Evolutionary conservation across 2,888 invertebrate genomes (phyloP), one percentile per base, ranked within the genome.

Genomic region (Drosophila macrospina): DNA sequence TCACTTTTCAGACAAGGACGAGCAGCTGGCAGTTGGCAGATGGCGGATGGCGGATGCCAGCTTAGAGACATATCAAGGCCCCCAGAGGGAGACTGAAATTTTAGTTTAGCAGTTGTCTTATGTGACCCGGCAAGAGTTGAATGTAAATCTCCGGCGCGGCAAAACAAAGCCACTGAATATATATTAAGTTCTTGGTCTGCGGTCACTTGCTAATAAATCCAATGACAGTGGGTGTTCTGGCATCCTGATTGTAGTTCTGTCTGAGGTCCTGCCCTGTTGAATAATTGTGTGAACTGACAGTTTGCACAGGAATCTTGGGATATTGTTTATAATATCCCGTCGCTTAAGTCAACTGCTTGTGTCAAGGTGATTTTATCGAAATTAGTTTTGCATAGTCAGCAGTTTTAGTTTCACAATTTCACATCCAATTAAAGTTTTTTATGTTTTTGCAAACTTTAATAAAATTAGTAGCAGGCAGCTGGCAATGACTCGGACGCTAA

Each of bases 121-220:
- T 63, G 57, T 55, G 51, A 45, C 1, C 5, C 39, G 34, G 32
- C 45, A 34, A 59, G 28, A 54, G 24, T 15, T 24, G 15, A 45
- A 7, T 64, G 73, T 80, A 80, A 83, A 78, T 83, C 75, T 74
- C 39, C 42, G 10, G 10, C 11, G 50, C 42, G 24, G 57, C 66
- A 51, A 28, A n/a, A 47, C 55, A 28, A 61, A 74, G 67, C 70
- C 75, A 71, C 75, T 41, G 76, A 69, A 79, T 68, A 72, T 66
- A 68, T 71, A 74, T 82, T 75, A 66, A 72, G 75, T 74, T 78
- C 69, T 62, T 34, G 67, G 60, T 70, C 50, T 74, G 74, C 61
- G 80, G 83, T 76, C 70, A 71, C 67, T 54, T 76, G 62, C 76
- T 78, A 83, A 86, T 86, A 84, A 80, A 84, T 86, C 68, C 52